Percentiles rank a stretch among this genome's conserved stretches.
phyloP scores from a whole-genome alignment of 1,140 invertebrate species.

The Aphaenogaster floridana region DNA sequence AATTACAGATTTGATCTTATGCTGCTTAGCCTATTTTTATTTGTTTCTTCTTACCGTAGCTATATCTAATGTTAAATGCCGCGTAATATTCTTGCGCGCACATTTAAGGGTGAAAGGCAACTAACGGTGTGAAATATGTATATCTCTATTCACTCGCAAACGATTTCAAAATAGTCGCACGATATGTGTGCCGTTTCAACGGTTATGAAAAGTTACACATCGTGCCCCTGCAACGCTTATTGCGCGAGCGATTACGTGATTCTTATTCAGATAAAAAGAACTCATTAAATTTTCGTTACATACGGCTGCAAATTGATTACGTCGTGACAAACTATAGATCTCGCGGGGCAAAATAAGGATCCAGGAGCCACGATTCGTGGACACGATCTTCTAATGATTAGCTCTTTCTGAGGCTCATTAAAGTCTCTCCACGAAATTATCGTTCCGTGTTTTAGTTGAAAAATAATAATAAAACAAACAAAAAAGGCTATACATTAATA shows the following conservation, averaged over 20 bases:
- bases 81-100: not conserved
- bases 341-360: constrained; percentile 39
- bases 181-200: constrained; percentile 23
- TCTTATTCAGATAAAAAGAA: constrained; percentile 47
- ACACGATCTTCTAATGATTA: constrained; percentile 27
- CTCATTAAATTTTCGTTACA: constrained; percentile 67
- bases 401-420: not conserved
- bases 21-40: not conserved
- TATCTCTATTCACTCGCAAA: constrained; percentile 31
- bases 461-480: not conserved
- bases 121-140: not conserved
- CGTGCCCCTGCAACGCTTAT: constrained; percentile 25
- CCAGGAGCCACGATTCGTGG: not conserved
- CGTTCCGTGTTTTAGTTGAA: not conserved
- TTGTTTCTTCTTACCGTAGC: not conserved
- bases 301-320: constrained; percentile 51
- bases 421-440: constrained; percentile 29
- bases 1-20: not conserved
- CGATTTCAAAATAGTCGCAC: constrained; percentile 49
- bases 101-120: constrained; percentile 32
- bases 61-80: constrained; percentile 22
- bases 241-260: constrained; percentile 55
- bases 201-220: constrained; percentile 42
- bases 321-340: constrained; percentile 50
- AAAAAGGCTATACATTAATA: not conserved